Evolutionary conservation across 2,888 invertebrate species (phyloP).

Genomic region (Augochlorella aurata): DNA sequence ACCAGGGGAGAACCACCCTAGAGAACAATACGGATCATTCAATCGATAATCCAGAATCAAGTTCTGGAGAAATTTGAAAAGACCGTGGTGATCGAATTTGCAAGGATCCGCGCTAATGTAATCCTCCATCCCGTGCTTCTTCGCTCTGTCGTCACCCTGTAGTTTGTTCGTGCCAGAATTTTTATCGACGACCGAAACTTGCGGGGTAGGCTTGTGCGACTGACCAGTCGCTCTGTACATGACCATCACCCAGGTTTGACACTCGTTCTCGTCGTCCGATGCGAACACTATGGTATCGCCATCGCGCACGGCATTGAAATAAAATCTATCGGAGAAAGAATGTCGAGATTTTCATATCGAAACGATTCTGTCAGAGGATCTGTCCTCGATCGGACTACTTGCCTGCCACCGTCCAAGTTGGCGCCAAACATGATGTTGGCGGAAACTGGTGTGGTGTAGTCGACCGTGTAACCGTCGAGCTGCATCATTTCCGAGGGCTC

Average conservation of each 20-base stretch:
- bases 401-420: slow-evolving; percentile 83
- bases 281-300: slow-evolving; percentile 98
- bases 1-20: slow-evolving; percentile 99
- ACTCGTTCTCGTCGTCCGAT: slow-evolving; percentile 98
- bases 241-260: slow-evolving; percentile 99
- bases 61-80: slow-evolving; percentile 96
- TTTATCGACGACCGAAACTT: slow-evolving; percentile 92
- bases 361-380: background rate
- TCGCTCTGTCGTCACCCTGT: slow-evolving; percentile 97
- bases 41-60: slow-evolving; percentile 96
- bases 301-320: slow-evolving; percentile 99
- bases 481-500: slow-evolving; percentile 99
- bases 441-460: slow-evolving; percentile 97
- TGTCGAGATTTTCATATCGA: background rate
- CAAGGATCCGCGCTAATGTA: slow-evolving; percentile 99
- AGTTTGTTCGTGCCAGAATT: slow-evolving; percentile 93
- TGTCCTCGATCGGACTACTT: slow-evolving; percentile 26
- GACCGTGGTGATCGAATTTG: slow-evolving; percentile 96
- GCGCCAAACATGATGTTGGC: slow-evolving; percentile 96
- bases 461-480: slow-evolving; percentile 99
- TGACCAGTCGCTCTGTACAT: slow-evolving; percentile 99
- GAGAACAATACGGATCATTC: slow-evolving; percentile 98
- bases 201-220: slow-evolving; percentile 98
- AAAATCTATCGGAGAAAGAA: slow-evolving; percentile 85
- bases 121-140: slow-evolving; percentile 99